A percentile compares a stretch with the other conserved stretches of the same genome.
Evolutionary conservation across 1,140 invertebrate genomes (phyloP).

Genomic region (Drosophila rufa): DNA sequence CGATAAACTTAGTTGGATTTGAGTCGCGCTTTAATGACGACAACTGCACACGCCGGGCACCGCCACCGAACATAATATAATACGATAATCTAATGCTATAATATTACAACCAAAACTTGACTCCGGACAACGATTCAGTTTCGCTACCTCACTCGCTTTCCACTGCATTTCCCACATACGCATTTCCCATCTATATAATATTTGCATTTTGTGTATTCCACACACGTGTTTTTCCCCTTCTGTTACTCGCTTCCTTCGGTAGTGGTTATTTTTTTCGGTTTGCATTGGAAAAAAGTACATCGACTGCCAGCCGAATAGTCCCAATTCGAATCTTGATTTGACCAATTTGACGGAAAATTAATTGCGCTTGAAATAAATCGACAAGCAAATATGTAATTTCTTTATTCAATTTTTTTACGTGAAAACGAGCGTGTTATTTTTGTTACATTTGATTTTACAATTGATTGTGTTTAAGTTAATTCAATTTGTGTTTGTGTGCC

Average conservation of each 20-base stretch:
- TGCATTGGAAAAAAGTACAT: constrained; percentile 53
- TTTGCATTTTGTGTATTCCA: constrained; percentile 46
- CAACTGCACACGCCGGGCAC: constrained; percentile 61
- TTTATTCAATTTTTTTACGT: constrained; percentile 41
- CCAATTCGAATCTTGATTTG: constrained; percentile 46
- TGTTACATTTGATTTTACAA: constrained; percentile 64
- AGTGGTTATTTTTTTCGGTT: constrained; percentile 66
- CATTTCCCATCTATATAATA: neutral
- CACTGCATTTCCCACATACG: constrained; percentile 9
- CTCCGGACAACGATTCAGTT: constrained; percentile 47
- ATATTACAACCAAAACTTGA: constrained; percentile 17
- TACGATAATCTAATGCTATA: constrained; percentile 23
- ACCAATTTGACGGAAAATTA: constrained; percentile 72
- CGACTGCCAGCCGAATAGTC: constrained; percentile 51
- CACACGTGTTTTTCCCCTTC: constrained; percentile 60
- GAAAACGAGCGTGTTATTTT: constrained; percentile 55
- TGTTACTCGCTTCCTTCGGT: constrained; percentile 55
- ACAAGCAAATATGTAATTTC: constrained; percentile 34
- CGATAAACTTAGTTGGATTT: constrained; percentile 18
- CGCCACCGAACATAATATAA: constrained; percentile 46
- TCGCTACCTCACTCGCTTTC: constrained; percentile 28
- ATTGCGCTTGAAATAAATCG: constrained; percentile 54
- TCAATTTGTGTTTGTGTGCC: constrained; percentile 59
- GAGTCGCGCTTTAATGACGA: constrained; percentile 76
- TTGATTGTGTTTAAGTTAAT: constrained; percentile 61